Conservation (phyloP, 2,888 invertebrate species). For the Lysandra coridon region DNA sequence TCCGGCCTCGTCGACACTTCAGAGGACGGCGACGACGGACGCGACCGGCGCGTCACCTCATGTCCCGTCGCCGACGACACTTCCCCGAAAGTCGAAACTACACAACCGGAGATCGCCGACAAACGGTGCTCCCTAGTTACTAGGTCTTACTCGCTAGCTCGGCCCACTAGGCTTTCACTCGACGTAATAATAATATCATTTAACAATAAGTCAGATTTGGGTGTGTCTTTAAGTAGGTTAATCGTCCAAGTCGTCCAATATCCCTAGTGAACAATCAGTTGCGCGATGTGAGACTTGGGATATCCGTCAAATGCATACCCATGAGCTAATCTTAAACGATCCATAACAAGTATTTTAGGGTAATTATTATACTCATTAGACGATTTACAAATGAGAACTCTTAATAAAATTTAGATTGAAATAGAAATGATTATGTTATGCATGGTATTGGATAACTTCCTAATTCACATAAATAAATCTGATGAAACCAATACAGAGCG, state of each 20-base stretch:
- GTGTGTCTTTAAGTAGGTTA: not conserved
- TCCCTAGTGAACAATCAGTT: not conserved
- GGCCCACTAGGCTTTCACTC: not conserved
- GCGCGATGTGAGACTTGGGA: not conserved
- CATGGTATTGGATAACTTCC: constrained; percentile 4
- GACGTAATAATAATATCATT: not conserved
- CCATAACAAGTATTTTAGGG: not conserved
- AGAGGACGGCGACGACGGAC: not conserved
- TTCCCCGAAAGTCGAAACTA: not conserved
- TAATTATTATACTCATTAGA: not conserved
- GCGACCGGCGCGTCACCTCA: not conserved
- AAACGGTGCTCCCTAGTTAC: not conserved
- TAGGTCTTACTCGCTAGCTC: too few species aligned
- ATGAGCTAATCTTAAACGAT: not conserved
- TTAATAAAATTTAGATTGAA: not conserved
- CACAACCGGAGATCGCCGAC: not conserved
- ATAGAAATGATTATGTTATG: not conserved
- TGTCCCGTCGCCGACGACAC: not conserved
- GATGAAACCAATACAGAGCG: not conserved
- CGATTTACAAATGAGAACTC: not conserved
- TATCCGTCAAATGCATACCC: not conserved
- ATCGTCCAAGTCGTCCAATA: not conserved
- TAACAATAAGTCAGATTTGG: not conserved
- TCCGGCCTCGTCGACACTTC: constrained; percentile 2
- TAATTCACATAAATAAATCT: not conserved